Base-by-base conservation (phyloP, 2,797 vertebrate genomes). In the Gastrophryne carolinensis region DNA sequence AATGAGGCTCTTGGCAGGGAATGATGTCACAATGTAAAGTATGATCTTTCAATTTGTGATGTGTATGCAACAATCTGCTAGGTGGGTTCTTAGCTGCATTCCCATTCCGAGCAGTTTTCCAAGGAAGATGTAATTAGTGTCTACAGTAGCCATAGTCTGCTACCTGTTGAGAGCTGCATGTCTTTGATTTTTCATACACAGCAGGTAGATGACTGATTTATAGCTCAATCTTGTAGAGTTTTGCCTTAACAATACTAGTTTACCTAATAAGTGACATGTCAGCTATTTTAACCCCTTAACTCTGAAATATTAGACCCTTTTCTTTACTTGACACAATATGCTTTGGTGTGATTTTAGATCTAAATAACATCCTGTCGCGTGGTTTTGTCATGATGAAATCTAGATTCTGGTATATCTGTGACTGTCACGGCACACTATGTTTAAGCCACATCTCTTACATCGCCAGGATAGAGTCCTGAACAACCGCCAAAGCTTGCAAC, bases 171-270 rank as follows among this genome's bases (percentile, higher is more conserved):
- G 52, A 66, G n/a, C n/a, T 27, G n/a, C 3, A 30, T 66, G 27
- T 13, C 72, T 58, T 29, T 74, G 37, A 58, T 74, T 57, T 74
- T 49, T 66, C 53, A 17, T 37, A 58, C 61, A 34, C 72, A 73
- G 72, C 72, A 66, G 72, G 61, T 4, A 56, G 37, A 73, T 73
- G 23, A 24, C 27, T 47, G 61, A 41, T 73, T 65, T 73, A 44
- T 52, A 57, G 37, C 26, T 54, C 23, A 53, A 64, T 53, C 11
- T n/a, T 23, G 15, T 52, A 15, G 41, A 30, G 17, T 73, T 29
- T 58, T 58, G 37, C 41, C 67, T 44, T 57, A 57, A 23, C 24
- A 70, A 30, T n/a, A 26, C 41, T 70, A 29, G 37, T 41, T 62
- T 39, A 72, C 57, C 70, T 29, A 64, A 54, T 73, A 73, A 73